Base-by-base conservation (phyloP, 2,113 vertebrate genomes). In the Neolamprologus ventralis region DNA sequence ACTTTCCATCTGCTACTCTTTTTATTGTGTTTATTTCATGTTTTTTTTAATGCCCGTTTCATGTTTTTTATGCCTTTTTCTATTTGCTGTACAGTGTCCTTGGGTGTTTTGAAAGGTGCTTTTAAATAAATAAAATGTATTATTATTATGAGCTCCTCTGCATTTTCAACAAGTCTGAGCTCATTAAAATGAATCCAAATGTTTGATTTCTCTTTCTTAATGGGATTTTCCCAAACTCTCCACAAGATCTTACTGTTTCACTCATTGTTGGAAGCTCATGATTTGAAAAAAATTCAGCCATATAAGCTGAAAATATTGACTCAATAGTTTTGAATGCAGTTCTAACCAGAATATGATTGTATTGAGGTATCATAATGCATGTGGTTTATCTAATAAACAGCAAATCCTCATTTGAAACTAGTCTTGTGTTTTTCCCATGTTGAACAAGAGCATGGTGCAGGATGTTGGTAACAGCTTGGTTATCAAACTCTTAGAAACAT, bases 261-360 rank as follows among this genome's bases (percentile, higher is more conserved):
- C 49, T 51, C 49, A n/a, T n/a, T 51, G 49, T n/a, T 51, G 17
- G 17, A 51, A 51, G 49, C 17, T 51, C 49, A 51, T 51, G 8
- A 51, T 51, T 51, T 51, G 17, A 51, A n/a, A 51, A 51, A 0
- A 5, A 0, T 51, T 51, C 49, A n/a, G 49, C 49, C 17, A 51
- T 51, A 51, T 19, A 9, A 5, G 7, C 47, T 49, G 47, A 49
- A 49, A 49, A 9, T 49, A 49, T 49, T 49, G 47, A 5, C 47
- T 51, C 17, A 17, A 47, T 47, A 17, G 45, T 47, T 47, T 47
- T 47, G 45, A 47, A 47, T 47, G 45, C 45, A 0, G 7, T 47
- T 47, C 45, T 47, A 47, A 47, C 2, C 45, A 47, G 45, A 47
- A 47, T 47, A 4, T 47, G 14, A 47, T 47, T 47, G 45, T 47